Conservation (phyloP, 2,797 vertebrate species). For the Phalloptychus januarius region DNA sequence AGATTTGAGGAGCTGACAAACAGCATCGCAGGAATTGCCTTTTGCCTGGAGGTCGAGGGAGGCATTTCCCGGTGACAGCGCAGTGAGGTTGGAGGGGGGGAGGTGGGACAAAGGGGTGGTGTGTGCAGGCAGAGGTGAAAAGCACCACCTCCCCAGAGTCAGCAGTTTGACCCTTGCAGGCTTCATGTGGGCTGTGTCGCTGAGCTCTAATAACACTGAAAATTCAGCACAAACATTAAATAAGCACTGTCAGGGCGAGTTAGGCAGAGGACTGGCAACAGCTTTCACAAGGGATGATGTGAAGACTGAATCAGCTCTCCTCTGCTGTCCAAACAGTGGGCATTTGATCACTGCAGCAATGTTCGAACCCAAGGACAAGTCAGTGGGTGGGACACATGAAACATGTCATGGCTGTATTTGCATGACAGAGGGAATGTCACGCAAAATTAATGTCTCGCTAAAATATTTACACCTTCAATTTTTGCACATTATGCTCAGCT, state of each 20-base stretch:
- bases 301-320: slow-evolving; percentile 74
- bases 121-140: slow-evolving; percentile 11
- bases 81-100: neutral
- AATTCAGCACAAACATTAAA: slow-evolving; percentile 67
- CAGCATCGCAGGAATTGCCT: slow-evolving; percentile 53
- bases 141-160: slow-evolving; percentile 49
- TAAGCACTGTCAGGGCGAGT: slow-evolving; percentile 60
- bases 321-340: slow-evolving; percentile 55
- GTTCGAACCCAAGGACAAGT: slow-evolving; percentile 57
- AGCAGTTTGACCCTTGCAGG: slow-evolving; percentile 56
- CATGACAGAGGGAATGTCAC: slow-evolving; percentile 15
- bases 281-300: slow-evolving; percentile 70
- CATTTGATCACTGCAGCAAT: slow-evolving; percentile 49
- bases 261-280: slow-evolving; percentile 53
- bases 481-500: neutral
- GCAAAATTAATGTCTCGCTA: neutral
- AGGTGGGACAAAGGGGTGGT: neutral
- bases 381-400: slow-evolving; percentile 41
- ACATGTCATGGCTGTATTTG: slow-evolving; percentile 43
- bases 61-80: slow-evolving; percentile 43
- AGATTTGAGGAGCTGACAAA: slow-evolving; percentile 56
- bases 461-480: neutral
- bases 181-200: slow-evolving; percentile 29
- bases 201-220: slow-evolving; percentile 41
- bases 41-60: slow-evolving; percentile 44